Evolutionary conservation across 2,797 vertebrate genomes (phyloP).

Genomic region (Gephyroberyx darwinii): DNA sequence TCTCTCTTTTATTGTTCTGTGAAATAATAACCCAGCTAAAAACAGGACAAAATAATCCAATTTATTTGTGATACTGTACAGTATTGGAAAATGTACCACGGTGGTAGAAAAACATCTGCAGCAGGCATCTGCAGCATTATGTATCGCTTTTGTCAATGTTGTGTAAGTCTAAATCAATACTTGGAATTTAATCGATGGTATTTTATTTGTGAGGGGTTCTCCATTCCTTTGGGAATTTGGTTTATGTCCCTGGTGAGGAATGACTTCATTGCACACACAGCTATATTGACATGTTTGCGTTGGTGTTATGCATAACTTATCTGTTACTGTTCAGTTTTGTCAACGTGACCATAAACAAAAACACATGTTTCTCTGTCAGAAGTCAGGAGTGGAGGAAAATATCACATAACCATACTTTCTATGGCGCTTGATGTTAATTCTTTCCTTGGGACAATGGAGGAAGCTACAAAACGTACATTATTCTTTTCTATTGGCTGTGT

Average conservation of each 20-base stretch:
- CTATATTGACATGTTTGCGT: not conserved
- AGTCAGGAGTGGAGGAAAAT: not conserved
- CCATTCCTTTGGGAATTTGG: not conserved
- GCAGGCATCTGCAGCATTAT: conserved; percentile 21
- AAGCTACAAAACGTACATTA: too few species aligned
- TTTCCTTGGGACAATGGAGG: too few species aligned
- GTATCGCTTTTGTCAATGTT: conserved; percentile 16
- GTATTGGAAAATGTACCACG: conserved; percentile 7
- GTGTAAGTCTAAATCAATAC: conserved; percentile 39
- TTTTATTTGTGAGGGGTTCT: conserved; percentile 19
- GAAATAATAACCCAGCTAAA: not conserved
- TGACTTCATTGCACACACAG: conserved; percentile 20
- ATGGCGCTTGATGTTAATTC: too few species aligned
- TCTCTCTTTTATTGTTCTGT: not conserved
- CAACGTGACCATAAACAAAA: not conserved
- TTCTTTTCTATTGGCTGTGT: too few species aligned
- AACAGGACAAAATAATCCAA: not conserved
- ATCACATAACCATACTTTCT: not conserved
- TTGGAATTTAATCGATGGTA: not conserved
- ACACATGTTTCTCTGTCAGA: not conserved
- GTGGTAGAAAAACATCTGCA: not conserved
- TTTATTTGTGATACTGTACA: not conserved
- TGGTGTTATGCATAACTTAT: not conserved
- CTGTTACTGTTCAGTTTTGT: conserved; percentile 2
- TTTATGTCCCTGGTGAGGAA: conserved; percentile 14